These are phyloP conservation scores for Tyto alba DNA, from an alignment of 2,113 vertebrate species.

Conservation along the genomic window DNA sequence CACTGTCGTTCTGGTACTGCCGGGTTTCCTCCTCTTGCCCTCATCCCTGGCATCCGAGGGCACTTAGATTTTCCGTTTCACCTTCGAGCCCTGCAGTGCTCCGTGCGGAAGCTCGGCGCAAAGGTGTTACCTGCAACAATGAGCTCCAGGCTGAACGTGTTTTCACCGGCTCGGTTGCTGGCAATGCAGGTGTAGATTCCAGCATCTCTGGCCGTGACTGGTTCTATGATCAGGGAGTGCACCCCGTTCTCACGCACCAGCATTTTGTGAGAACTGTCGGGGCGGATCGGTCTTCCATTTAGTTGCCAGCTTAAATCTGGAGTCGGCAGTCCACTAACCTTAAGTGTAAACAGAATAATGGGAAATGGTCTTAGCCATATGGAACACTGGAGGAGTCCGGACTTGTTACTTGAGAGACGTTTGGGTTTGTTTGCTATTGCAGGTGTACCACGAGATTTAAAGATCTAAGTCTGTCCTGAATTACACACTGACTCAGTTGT, in stretches of 20 bases:
- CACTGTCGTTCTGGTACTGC: background rate
- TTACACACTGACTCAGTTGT: background rate
- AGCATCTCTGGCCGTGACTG: conserved; percentile 87
- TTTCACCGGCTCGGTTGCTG: conserved; percentile 94
- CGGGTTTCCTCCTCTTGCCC: background rate
- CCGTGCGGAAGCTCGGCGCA: background rate
- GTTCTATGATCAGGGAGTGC: conserved; percentile 94
- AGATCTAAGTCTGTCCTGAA: background rate
- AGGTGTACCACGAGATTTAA: background rate
- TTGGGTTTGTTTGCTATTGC: background rate
- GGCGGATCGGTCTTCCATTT: conserved; percentile 87
- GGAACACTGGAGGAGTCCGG: background rate
- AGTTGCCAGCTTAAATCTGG: conserved; percentile 96
- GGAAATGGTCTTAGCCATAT: background rate
- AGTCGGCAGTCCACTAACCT: conserved; percentile 96
- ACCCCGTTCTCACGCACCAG: conserved; percentile 94
- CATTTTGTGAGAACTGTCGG: conserved; percentile 94
- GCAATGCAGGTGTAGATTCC: conserved; percentile 95
- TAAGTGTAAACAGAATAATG: background rate
- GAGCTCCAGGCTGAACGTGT: conserved; percentile 95
- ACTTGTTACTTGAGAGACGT: background rate
- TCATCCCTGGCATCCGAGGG: accelerated
- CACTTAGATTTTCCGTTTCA: background rate
- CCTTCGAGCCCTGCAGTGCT: background rate
- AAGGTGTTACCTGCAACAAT: conserved; percentile 86